A percentile compares a stretch with the other conserved stretches of the same genome.
phyloP scores from a whole-genome alignment of 2,797 vertebrate species.

The Pseudochirops cupreus region DNA sequence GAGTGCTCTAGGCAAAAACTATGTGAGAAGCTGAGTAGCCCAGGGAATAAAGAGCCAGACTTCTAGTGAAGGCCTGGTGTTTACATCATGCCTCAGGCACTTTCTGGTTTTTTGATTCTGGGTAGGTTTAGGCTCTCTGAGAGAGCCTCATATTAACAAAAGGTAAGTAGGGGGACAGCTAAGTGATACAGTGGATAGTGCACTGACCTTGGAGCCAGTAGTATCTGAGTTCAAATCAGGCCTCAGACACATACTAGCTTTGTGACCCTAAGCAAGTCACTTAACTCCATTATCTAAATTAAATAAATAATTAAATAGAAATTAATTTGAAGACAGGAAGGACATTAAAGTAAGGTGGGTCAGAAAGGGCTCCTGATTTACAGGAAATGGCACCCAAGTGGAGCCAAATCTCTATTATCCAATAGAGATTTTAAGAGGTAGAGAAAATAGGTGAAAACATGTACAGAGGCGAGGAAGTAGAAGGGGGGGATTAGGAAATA shows the following conservation, averaged over 20 bases:
- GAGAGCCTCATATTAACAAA: too few species aligned
- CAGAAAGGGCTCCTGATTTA: background rate
- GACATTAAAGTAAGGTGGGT: background rate
- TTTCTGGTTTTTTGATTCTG: too few species aligned
- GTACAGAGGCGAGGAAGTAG: background rate
- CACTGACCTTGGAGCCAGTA: too few species aligned
- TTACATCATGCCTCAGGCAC: too few species aligned
- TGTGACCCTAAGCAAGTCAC: background rate
- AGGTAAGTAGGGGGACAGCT: too few species aligned
- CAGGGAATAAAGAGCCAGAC: background rate
- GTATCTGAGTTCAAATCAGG: too few species aligned
- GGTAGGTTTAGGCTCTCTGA: too few species aligned
- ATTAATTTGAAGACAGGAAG: background rate
- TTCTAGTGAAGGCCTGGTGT: too few species aligned
- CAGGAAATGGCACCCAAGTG: background rate
- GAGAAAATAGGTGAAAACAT: too few species aligned
- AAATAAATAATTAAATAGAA: background rate
- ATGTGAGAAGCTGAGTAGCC: background rate
- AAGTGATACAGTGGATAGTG: too few species aligned
- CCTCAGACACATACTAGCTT: background rate
- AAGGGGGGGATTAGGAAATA: background rate
- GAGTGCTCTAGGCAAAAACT: background rate
- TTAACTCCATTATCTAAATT: constrained; percentile 15
- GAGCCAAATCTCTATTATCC: too few species aligned
- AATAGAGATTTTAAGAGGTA: background rate